Conservation (phyloP, 2,797 vertebrate species). For the Coracias cyanogaster region DNA sequence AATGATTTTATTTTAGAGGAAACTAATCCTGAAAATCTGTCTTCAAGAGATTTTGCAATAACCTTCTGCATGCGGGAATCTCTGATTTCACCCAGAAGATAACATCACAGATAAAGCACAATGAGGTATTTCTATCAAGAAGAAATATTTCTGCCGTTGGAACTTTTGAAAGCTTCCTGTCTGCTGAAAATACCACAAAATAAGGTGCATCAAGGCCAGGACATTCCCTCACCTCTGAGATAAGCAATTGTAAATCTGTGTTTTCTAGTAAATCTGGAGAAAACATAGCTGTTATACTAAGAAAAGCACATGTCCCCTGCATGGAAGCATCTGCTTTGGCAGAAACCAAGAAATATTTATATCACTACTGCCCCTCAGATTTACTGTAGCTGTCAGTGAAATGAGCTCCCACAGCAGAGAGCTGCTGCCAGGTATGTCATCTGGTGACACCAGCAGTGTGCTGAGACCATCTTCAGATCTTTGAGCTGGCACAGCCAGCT, state of each 20-base stretch:
- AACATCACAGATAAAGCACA: neutral
- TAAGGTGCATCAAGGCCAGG: neutral
- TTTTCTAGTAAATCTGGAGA: neutral
- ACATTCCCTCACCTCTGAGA: neutral
- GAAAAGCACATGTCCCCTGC: neutral
- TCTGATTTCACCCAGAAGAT: neutral
- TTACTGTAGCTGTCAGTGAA: neutral
- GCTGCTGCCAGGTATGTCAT: rapidly evolving
- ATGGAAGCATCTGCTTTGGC: neutral
- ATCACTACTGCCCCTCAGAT: neutral
- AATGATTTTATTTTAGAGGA: neutral
- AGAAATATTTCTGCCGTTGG: neutral
- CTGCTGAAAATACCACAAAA: neutral
- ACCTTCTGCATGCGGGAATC: neutral
- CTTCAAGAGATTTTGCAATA: neutral
- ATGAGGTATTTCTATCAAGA: neutral
- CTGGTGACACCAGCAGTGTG: neutral
- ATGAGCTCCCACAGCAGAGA: neutral
- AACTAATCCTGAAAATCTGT: neutral
- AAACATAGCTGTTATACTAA: neutral
- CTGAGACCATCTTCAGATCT: neutral
- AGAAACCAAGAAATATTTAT: neutral
- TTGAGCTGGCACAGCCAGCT: neutral
- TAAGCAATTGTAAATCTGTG: neutral
- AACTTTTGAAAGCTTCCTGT: neutral